Evolutionary conservation across 2,888 invertebrate species (phyloP), one percentile per base, ranked within the genome.

Genomic region (Andrena chrysosceles): DNA sequence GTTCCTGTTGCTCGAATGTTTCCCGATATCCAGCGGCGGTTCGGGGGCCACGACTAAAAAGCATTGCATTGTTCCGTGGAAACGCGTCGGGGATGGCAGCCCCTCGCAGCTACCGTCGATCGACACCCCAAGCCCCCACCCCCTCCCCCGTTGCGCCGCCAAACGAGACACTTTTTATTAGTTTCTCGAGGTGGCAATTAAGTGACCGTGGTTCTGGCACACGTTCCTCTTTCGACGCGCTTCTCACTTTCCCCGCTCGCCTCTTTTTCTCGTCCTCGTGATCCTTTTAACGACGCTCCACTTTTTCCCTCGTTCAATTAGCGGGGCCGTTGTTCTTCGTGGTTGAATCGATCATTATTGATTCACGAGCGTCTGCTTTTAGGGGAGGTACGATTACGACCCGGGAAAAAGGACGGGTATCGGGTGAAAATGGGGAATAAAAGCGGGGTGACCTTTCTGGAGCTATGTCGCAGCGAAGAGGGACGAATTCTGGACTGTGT

Each of bases 141-240:
- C 42, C 23, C 7, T 20, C 69, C 35, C 56, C 52, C 64, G 59
- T 56, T 13, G 56, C 54, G 8, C 56, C 62, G 8, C 56, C 33
- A 52, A 49, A 85, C 70, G 77, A 83, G 86, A 85, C 87, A 89
- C 89, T 90, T 90, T 91, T 91, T 92, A 91, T 92, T 91, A 91
- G 90, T 91, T 91, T 87, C 88, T 90, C 86, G 86, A 90, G 88
- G 85, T 89, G 84, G 87, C 89, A 84, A 89, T 91, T 89, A 90
- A 91, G 90, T 85, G 87, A 80, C 87, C 85, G 87, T 88, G 85
- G 85, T 87, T 86, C 87, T 87, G 82, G 78, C 86, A 77, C 83
- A 66, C 77, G 83, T 73, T 72, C 66, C 76, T 67, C 73, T 76
- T 69, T 75, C 80, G 71, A 73, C 64, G 66, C 73, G 33, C 16